Conservation (phyloP, 2,888 invertebrate species). For the Phasia obesa region DNA sequence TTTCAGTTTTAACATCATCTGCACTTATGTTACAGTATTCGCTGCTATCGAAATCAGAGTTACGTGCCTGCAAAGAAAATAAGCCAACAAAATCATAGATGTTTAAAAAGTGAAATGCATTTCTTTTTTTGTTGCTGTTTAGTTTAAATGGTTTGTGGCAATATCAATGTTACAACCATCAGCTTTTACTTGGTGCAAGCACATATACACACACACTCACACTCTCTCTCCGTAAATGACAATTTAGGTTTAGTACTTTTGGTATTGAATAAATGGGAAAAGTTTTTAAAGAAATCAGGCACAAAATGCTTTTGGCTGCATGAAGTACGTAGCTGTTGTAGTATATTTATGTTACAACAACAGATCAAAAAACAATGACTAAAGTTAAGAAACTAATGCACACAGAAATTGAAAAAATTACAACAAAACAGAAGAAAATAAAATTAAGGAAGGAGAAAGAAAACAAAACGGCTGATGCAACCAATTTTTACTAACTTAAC, state of each 20-base stretch:
- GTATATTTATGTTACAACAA: conserved; percentile 10
- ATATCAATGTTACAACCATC: conserved; percentile 44
- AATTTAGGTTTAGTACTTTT: background rate
- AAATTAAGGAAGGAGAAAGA: conserved; percentile 17
- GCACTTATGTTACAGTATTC: conserved; percentile 79
- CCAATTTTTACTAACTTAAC: conserved; percentile 33
- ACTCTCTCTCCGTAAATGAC: background rate
- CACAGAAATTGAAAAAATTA: background rate
- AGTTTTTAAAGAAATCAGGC: background rate
- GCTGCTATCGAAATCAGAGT: conserved; percentile 76
- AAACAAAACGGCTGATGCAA: conserved; percentile 62
- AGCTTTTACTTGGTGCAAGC: background rate
- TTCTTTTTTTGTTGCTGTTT: conserved; percentile 14
- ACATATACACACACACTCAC: background rate
- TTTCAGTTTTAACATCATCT: conserved; percentile 82
- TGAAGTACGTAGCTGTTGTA: conserved; percentile 28
- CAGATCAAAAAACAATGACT: conserved; percentile 9
- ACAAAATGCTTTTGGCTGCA: conserved; percentile 23
- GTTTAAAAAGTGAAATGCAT: conserved; percentile 50
- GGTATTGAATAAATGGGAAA: background rate
- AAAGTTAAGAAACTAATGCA: conserved; percentile 51
- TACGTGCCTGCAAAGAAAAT: conserved; percentile 75
- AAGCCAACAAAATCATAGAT: conserved; percentile 16
- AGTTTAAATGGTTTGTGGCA: conserved; percentile 53
- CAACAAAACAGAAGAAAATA: conserved; percentile 16